A percentile compares a stretch with the other conserved stretches of the same genome.
Evolutionary conservation across 2,113 vertebrate genomes (phyloP).

Genomic region (Larimichthys polyactis): DNA sequence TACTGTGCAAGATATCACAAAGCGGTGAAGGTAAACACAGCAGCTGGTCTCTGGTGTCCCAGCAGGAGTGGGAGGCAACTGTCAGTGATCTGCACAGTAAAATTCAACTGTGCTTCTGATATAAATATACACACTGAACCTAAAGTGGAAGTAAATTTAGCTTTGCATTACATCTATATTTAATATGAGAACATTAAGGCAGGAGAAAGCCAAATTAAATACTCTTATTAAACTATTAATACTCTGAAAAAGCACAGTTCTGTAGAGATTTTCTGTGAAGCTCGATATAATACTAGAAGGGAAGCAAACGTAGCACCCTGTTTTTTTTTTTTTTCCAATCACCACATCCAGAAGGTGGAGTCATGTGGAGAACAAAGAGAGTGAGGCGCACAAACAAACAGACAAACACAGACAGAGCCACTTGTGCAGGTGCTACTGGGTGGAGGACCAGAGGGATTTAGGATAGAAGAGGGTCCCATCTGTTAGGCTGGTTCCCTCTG

Average conservation of each 20-base stretch:
- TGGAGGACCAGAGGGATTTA: constrained; percentile 59
- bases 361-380: constrained; percentile 17
- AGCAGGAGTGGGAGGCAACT: constrained; percentile 38
- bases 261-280: not conserved
- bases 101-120: constrained; percentile 7
- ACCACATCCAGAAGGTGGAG: too few relatives aligned
- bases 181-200: not conserved
- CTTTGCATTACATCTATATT: not conserved
- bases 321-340: not conserved
- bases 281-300: not conserved
- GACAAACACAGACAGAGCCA: constrained; percentile 31
- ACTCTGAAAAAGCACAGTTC: not conserved
- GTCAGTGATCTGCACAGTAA: constrained; percentile 10
- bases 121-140: constrained; percentile 9
- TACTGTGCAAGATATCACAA: not conserved
- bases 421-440: constrained; percentile 61
- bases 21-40: constrained; percentile 28
- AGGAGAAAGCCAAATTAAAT: too few relatives aligned
- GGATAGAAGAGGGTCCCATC: constrained; percentile 52
- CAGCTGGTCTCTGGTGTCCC: constrained; percentile 31
- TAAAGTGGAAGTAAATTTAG: not conserved
- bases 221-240: not conserved
- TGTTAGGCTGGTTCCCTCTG: constrained; percentile 40
- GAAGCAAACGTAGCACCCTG: not conserved
- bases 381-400: constrained; percentile 6